Evolutionary conservation across 1,140 invertebrate genomes (phyloP), one percentile per base, ranked within the genome.

Genomic region (Neuroterus valhalla): DNA sequence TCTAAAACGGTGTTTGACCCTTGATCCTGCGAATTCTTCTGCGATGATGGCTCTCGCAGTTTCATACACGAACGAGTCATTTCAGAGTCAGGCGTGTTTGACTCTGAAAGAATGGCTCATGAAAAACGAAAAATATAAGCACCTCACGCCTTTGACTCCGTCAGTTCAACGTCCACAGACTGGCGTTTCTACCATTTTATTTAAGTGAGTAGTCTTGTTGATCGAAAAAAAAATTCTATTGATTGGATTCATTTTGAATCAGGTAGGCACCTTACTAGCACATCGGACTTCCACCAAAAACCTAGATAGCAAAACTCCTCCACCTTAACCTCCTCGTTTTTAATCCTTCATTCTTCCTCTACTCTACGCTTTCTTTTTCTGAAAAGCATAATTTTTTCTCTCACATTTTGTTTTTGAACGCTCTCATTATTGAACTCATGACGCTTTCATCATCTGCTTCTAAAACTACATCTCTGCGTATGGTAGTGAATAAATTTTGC

Each of bases 51-150:
- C 96, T 4, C 89, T 99, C 68, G 96, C 98, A 46, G 96, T 98
- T 11, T 97, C 96, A 78, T 98, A 98, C 80, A 98, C 98, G 3
- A 99, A 99, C 91, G 98, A 99, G 89, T 95, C 94, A 79, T 93
- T 94, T 85, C 92, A 95, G 72, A 94, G 92, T 84, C 93, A 94
- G 88, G 95, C 95, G 1, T 94, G 94, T 66, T 87, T 92, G 66
- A 93, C 93, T 71, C 88, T 96, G n/a, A 91, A 93, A 78, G 93
- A 94, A 74, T 99, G 97, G 97, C 88, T 99, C n/a, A 91, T 93
- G 78, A 92, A 93, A 76, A 96, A 98, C 90, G 94, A 95, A 1
- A 95, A 95, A 88, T 99, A 98, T 82, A 91, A 91, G 74, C 93
- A 96, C 82, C 85, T 98, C 44, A 90, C 94, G 3, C 88, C 91